Evolutionary conservation across 2,113 vertebrate species (phyloP).

Genomic region (Poicephalus gulielmi): DNA sequence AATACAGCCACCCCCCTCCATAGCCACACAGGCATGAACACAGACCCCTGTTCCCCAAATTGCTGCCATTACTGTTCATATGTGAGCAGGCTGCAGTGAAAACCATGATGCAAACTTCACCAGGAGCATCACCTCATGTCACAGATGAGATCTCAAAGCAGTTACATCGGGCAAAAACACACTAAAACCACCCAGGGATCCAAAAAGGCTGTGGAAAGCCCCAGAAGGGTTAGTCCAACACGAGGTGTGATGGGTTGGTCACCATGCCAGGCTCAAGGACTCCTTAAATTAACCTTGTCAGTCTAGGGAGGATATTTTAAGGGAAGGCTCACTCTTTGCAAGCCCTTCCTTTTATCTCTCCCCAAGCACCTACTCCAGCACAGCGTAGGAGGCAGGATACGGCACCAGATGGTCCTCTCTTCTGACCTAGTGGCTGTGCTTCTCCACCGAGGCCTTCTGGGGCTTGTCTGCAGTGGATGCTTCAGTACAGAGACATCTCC

Average conservation of each 20-base stretch:
- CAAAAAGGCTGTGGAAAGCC: background rate
- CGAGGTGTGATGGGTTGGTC: background rate
- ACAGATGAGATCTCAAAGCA: background rate
- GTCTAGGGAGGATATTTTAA: background rate
- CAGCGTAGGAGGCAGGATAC: background rate
- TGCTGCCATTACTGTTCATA: rapidly evolving
- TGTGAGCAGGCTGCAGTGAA: rapidly evolving
- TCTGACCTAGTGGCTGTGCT: background rate
- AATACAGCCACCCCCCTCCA: background rate
- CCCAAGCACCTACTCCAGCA: background rate
- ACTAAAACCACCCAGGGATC: background rate
- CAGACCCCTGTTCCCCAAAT: background rate
- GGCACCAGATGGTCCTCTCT: slow-evolving; percentile 19
- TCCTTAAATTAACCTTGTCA: background rate
- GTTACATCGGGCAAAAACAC: background rate
- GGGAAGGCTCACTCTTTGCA: background rate
- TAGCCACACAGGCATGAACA: rapidly evolving
- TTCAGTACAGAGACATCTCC: background rate
- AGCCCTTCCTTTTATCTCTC: background rate
- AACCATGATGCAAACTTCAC: background rate
- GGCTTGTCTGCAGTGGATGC: background rate
- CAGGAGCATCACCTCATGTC: background rate
- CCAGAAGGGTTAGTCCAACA: background rate
- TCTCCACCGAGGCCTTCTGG: rapidly evolving
- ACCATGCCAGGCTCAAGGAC: background rate